A percentile compares a stretch with the other conserved stretches of the same genome.
These are phyloP conservation scores for Darevskia nairensis DNA, from an alignment of 2,797 vertebrate species.

Conservation along the genomic window DNA sequence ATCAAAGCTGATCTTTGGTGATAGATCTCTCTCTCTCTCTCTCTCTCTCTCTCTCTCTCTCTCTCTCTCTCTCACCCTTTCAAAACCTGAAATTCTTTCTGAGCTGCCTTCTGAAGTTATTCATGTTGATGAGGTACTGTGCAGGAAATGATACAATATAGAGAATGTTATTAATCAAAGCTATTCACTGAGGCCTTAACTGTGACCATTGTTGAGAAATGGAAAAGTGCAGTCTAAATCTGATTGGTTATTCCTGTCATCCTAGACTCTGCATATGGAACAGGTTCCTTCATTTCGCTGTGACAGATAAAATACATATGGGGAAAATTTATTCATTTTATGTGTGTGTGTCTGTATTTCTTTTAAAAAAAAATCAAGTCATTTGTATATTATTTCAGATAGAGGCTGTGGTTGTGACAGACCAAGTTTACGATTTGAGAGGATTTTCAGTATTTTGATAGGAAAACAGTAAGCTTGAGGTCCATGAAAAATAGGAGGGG, in stretches of 20 bases:
- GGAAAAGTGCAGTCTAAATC: slow-evolving; percentile 12
- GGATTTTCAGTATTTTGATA: background rate
- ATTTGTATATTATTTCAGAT: slow-evolving; percentile 19
- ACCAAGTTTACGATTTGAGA: background rate
- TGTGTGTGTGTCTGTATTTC: background rate
- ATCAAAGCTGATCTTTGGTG: background rate
- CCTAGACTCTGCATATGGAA: slow-evolving; percentile 4
- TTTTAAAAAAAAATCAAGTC: background rate
- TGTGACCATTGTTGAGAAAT: slow-evolving; percentile 34
- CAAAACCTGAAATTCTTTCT: slow-evolving; percentile 10
- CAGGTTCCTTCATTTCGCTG: slow-evolving; percentile 11
- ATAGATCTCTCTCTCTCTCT: background rate
- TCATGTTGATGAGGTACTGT: slow-evolving; percentile 4
- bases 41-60: background rate
- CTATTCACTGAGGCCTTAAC: background rate
- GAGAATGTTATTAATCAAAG: slow-evolving; percentile 4
- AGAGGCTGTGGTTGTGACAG: background rate
- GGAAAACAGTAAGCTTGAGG: background rate
- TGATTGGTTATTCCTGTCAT: background rate
- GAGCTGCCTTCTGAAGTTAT: background rate
- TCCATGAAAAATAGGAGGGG: background rate
- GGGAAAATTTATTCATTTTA: slow-evolving; percentile 14
- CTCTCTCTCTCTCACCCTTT: background rate
- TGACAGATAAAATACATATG: slow-evolving; percentile 13
- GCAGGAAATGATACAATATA: background rate